Percentiles rank a stretch among this genome's conserved stretches.
These are phyloP conservation scores for Channallabes apus DNA, from an alignment of 2,797 vertebrate species.

Conservation along the genomic window DNA sequence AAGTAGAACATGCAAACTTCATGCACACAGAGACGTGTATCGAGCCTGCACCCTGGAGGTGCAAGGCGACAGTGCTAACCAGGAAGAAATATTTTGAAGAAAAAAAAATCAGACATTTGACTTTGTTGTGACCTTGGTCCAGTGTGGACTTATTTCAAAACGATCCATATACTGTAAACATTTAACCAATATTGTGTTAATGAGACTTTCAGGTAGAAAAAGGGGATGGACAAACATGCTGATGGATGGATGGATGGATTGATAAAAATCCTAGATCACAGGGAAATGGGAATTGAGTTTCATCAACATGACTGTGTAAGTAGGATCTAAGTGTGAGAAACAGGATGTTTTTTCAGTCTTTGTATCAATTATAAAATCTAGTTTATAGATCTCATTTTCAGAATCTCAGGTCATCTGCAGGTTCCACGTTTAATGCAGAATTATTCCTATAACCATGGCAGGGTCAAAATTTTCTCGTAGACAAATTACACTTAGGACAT, in stretches of 20 bases:
- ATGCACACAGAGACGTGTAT: too few relatives aligned
- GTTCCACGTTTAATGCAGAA: not conserved
- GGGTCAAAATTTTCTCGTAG: not conserved
- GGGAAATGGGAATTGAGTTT: not conserved
- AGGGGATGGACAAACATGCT: too few relatives aligned
- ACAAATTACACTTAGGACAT: not conserved
- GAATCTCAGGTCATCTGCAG: not conserved
- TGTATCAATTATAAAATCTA: not conserved
- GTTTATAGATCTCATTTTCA: not conserved
- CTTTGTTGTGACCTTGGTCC: not conserved
- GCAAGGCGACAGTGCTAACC: too few relatives aligned
- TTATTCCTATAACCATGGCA: not conserved
- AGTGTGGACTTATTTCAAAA: not conserved
- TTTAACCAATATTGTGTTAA: not conserved
- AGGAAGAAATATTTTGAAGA: not conserved
- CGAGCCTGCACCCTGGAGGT: too few relatives aligned
- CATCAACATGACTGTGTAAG: not conserved
- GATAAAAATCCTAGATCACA: not conserved
- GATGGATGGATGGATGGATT: not conserved
- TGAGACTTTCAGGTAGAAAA: not conserved
- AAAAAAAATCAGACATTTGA: not conserved
- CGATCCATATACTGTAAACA: not conserved
- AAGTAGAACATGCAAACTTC: too few relatives aligned
- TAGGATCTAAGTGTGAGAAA: not conserved
- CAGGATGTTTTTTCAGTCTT: not conserved